A percentile compares a stretch with the other conserved stretches of the same genome.
These are phyloP conservation scores for Larimichthys crocea DNA, from an alignment of 2,113 vertebrate genomes.

Conservation along the genomic window DNA sequence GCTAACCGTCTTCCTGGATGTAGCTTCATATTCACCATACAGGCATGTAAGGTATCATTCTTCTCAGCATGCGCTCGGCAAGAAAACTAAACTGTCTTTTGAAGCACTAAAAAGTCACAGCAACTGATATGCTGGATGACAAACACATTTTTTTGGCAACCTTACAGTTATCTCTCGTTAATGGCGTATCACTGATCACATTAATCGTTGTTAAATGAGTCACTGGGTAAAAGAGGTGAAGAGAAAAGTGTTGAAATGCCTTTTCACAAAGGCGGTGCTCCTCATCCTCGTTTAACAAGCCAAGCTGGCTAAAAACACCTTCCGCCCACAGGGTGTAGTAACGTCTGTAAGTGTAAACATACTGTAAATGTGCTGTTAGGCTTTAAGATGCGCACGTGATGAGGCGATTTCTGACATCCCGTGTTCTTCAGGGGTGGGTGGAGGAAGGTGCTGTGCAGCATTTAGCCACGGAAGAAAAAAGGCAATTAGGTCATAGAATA, in stretches of 20 bases:
- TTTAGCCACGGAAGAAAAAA: slow-evolving; percentile 59
- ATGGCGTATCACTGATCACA: background rate
- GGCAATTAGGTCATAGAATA: slow-evolving; percentile 74
- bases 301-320: background rate
- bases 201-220: background rate
- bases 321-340: background rate
- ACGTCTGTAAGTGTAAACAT: background rate
- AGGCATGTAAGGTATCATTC: no score
- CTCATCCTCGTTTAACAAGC: slow-evolving; percentile 26
- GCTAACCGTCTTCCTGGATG: no score
- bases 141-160: background rate
- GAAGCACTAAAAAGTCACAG: background rate
- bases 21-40: no score
- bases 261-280: background rate
- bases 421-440: background rate
- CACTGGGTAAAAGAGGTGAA: background rate
- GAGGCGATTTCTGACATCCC: slow-evolving; percentile 1
- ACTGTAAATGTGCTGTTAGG: background rate
- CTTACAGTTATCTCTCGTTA: background rate
- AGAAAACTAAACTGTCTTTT: background rate
- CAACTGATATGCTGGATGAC: background rate
- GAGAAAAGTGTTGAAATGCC: background rate
- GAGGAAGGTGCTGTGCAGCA: slow-evolving; percentile 20
- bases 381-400: slow-evolving; percentile 5
- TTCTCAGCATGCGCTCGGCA: background rate